Percentiles rank a stretch among this genome's conserved stretches.
phyloP scores from a whole-genome alignment of 2,113 vertebrate species.

The Rhinolophus ferrumequinum region DNA sequence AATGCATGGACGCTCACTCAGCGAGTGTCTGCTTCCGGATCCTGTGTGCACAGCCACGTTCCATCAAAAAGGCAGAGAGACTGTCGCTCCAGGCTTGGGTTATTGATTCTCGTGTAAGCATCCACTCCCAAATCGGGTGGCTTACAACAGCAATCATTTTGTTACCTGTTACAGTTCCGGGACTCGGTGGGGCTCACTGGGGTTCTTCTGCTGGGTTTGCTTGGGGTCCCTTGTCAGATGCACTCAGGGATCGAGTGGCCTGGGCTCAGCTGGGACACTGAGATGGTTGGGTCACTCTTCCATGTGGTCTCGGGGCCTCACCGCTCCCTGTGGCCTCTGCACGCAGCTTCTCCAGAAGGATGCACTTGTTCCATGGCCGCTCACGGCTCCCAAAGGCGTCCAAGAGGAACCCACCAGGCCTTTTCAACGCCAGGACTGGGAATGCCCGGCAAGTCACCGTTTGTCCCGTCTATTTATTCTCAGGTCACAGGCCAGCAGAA shows the following conservation, averaged over 20 bases:
- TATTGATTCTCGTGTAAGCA: neutral
- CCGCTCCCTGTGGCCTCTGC: neutral
- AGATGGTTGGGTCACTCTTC: neutral
- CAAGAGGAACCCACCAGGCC: neutral
- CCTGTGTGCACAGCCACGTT: neutral
- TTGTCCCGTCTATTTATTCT: neutral
- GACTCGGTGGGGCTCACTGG: neutral
- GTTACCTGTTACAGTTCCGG: too few relatives aligned
- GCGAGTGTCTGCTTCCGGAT: neutral
- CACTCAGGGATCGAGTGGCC: neutral
- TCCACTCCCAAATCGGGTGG: neutral
- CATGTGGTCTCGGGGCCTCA: neutral
- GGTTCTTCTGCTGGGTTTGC: neutral
- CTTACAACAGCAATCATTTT: too few relatives aligned
- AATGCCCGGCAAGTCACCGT: neutral
- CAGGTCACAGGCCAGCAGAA: neutral
- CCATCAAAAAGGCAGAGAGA: neutral
- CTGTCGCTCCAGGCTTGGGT: neutral
- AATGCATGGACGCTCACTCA: neutral
- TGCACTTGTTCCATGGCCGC: neutral
- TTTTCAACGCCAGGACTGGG: neutral
- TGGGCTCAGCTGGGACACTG: rapidly evolving
- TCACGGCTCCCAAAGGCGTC: neutral
- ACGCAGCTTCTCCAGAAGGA: neutral
- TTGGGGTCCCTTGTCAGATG: neutral